Base-by-base conservation (phyloP, 2,888 invertebrate genomes). In the Exephanes ischioxanthus region DNA sequence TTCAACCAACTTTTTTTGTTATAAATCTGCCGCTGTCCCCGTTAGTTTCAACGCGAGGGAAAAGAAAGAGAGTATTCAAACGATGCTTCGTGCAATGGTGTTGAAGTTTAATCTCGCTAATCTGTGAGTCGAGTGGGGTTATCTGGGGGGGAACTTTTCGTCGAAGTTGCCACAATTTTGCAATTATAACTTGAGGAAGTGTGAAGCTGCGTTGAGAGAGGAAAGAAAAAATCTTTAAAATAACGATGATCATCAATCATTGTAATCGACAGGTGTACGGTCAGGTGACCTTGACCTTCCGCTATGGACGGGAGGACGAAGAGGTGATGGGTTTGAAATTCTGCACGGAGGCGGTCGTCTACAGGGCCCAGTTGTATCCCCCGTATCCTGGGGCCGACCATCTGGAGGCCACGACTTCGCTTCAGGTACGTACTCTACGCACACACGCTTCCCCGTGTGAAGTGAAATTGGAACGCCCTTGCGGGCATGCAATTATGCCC, bases 321-420 rank as follows among this genome's bases (percentile, higher is more conserved):
- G 99, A 99, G 94, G 99, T 99, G 33, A 98, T 99, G 97, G 99
- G 99, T 0, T 95, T 99, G 89, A 98, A 99, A 92, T 99, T 99
- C 95, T 98, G 99, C 95, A 99, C 99, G 94, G 99, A 99, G 94
- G 98, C 99, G 77, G 97, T 99, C 92, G 97, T 99, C 96, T 97
- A 98, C 91, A 95, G 98, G 80, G 97, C 97, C 76, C 98, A 98
- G 94, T 95, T 98, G 73, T 98, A 97, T 95, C 98, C 98, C 0
- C 95, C 96, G 14, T 93, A 95, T 66, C 94, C 86, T 84, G 93
- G 92, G n/a, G 89, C 93, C 85, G 92, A 94, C 87, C 93, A 94
- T 89, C 94, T 95, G 90, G 96, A 96, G 89, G 95, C 95, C 79
- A 95, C 95, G 83, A 97, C 97, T 77, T 97, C 97, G 2, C 94